Conservation (phyloP, 92 coral and sea anemone species). For the Heteractis magnifica region DNA sequence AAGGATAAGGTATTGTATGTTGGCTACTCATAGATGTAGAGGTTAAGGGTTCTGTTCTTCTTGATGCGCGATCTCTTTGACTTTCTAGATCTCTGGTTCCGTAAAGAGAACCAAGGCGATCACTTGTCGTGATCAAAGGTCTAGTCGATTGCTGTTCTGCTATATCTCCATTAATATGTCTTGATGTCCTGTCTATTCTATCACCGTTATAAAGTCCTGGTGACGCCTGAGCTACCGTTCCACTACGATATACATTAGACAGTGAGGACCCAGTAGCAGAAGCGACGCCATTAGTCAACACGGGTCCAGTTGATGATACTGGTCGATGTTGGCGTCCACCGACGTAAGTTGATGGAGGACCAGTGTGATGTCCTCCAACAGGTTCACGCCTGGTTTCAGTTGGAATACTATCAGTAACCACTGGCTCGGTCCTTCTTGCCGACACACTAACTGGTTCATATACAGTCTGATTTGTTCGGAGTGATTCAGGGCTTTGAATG, state of each 20-base stretch:
- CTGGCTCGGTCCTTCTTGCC: constrained; percentile 11
- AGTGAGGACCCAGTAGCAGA: constrained; percentile 21
- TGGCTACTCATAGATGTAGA: constrained; percentile 20
- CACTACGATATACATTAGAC: constrained; percentile 20
- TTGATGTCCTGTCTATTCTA: background rate
- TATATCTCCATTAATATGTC: background rate
- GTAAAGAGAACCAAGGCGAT: constrained; percentile 7
- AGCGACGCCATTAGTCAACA: constrained; percentile 11
- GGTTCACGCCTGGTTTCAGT: constrained; percentile 29
- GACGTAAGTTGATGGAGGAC: constrained; percentile 9
- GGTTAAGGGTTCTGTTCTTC: constrained; percentile 22
- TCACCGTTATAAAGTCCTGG: constrained; percentile 21
- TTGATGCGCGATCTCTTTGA: background rate
- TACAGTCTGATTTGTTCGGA: constrained; percentile 18
- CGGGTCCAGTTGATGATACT: background rate
- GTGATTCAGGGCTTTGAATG: constrained; percentile 22
- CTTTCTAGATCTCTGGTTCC: constrained; percentile 10
- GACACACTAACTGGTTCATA: constrained; percentile 28
- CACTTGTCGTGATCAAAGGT: constrained; percentile 6
- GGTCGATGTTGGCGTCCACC: background rate
- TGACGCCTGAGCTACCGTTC: background rate
- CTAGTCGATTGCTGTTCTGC: constrained; percentile 2
- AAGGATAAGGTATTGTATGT: constrained; percentile 12
- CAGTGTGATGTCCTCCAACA: constrained; percentile 28
- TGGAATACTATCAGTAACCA: background rate